A percentile compares a stretch with the other conserved stretches of the same genome.
phyloP scores from a whole-genome alignment of 2,797 vertebrate species.

The Tenualosa thibaudeaui region DNA sequence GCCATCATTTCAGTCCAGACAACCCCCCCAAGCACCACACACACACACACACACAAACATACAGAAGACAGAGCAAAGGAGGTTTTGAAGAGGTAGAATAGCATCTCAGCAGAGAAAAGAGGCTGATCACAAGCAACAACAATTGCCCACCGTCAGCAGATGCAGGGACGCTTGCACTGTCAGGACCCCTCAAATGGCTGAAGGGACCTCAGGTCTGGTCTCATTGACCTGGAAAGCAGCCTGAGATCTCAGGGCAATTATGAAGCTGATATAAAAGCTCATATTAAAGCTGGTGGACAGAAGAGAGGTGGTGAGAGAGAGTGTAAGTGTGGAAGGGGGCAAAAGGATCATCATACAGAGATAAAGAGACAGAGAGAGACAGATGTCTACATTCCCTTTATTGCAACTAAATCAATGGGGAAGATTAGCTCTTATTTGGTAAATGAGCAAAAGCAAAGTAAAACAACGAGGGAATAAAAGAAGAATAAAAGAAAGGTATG shows the following conservation, averaged over 20 bases:
- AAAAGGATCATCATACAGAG: not conserved
- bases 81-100: not conserved
- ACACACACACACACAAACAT: not conserved
- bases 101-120: not conserved
- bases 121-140: not conserved
- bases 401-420: not conserved
- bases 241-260: conserved; percentile 7
- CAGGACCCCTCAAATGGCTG: not conserved
- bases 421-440: not conserved
- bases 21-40: not conserved
- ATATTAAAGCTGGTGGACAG: not conserved
- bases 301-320: not conserved
- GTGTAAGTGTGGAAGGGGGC: not conserved
- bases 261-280: not conserved
- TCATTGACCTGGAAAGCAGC: not conserved
- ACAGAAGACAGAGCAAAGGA: not conserved
- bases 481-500: not conserved
- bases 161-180: not conserved
- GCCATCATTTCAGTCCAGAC: too few relatives aligned
- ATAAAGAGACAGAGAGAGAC: not conserved
- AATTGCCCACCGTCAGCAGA: not conserved
- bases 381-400: not conserved
- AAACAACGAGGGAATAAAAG: too few relatives aligned
- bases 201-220: not conserved
- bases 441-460: not conserved